phyloP scores from a whole-genome alignment of 1,140 invertebrate species.

The Zaprionus lachaisei region DNA sequence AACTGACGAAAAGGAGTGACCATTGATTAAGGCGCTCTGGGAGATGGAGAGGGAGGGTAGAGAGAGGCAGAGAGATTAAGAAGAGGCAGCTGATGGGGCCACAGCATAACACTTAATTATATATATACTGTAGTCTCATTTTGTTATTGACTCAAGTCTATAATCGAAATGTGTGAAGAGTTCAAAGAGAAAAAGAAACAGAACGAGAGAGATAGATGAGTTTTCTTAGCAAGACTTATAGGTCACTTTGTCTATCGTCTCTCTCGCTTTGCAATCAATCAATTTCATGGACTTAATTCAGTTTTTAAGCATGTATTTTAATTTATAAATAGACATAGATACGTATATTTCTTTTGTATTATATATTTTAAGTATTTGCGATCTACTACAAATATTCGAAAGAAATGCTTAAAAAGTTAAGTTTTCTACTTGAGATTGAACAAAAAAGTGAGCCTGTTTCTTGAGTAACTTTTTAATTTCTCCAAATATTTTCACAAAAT shows the following conservation, averaged over 20 bases:
- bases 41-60: neutral
- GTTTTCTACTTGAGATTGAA: no score
- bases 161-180: slow-evolving; percentile 1
- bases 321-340: neutral
- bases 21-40: slow-evolving; percentile 43
- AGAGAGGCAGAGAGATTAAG: neutral
- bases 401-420: no score
- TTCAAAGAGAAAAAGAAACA: neutral
- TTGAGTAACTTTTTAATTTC: neutral
- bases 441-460: neutral
- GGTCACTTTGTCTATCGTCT: neutral
- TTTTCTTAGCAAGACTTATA: neutral
- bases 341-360: neutral
- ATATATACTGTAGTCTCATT: slow-evolving; percentile 8
- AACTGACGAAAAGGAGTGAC: slow-evolving; percentile 32
- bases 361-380: neutral
- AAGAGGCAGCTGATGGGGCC: neutral
- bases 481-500: neutral
- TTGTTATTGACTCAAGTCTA: slow-evolving; percentile 8
- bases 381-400: no score
- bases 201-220: neutral
- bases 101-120: slow-evolving; percentile 38
- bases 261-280: neutral
- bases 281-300: neutral
- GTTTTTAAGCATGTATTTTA: neutral